Percentiles rank a stretch among this genome's conserved stretches.
Evolutionary conservation across 2,113 vertebrate genomes (phyloP).

Genomic region (Theristicus caerulescens): DNA sequence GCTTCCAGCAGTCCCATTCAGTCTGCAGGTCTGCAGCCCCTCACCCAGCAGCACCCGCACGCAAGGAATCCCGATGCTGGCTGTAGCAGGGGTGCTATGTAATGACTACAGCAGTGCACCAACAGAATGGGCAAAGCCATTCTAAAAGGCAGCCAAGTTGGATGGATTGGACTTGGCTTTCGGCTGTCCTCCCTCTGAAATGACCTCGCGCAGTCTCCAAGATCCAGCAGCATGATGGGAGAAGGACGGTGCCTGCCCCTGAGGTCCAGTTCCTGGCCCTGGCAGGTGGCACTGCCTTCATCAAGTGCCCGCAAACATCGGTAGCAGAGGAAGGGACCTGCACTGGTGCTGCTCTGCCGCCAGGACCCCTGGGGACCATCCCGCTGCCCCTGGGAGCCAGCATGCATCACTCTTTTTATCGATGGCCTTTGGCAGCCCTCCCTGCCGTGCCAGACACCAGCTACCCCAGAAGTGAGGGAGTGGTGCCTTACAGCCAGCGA

Average conservation of each 20-base stretch:
- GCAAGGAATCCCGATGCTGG: accelerated
- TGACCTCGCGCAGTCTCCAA: accelerated
- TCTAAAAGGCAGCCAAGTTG: not conserved
- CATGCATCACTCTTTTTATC: accelerated
- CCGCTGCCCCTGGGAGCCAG: not conserved
- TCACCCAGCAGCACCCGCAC: accelerated
- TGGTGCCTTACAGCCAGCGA: not conserved
- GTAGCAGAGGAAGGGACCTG: not conserved
- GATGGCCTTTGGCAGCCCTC: not conserved
- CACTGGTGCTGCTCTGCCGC: not conserved
- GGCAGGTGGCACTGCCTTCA: accelerated
- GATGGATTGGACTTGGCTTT: not conserved
- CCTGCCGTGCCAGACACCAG: accelerated
- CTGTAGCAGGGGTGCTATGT: accelerated
- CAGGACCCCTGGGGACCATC: accelerated
- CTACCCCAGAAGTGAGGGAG: too few relatives aligned
- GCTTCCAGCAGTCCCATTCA: not conserved
- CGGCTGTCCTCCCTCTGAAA: not conserved
- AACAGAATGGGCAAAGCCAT: not conserved
- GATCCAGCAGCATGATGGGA: accelerated
- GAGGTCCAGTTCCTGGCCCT: not conserved
- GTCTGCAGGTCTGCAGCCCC: not conserved
- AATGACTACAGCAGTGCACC: not conserved
- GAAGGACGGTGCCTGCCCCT: not conserved
- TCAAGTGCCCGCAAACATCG: accelerated